Percentiles rank a stretch among this genome's conserved stretches.
Conservation (phyloP, 1,140 invertebrate species). For the Triops longicaudatus region DNA sequence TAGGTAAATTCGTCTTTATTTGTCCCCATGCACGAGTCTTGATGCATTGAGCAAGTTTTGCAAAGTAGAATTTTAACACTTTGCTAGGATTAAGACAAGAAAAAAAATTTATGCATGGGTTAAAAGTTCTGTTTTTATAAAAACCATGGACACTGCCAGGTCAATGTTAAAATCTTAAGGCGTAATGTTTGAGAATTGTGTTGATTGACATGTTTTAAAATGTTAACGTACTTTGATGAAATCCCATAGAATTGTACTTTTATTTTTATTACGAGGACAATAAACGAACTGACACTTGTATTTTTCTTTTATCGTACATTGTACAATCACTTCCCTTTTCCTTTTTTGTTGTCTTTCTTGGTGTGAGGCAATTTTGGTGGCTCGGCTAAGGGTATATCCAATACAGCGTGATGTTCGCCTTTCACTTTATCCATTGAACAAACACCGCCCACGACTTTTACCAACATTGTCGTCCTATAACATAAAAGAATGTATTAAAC, state of each 20-base stretch:
- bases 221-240: background rate
- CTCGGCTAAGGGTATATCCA: constrained; percentile 18
- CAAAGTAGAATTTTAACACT: background rate
- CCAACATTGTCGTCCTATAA: background rate
- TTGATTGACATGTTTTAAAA: background rate
- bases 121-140: background rate
- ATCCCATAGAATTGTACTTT: background rate
- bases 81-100: background rate
- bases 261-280: background rate
- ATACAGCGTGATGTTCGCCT: background rate
- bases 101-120: too few species aligned
- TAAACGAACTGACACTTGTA: background rate
- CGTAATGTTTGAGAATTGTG: background rate
- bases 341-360: constrained; percentile 11
- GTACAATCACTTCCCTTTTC: background rate
- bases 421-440: constrained; percentile 17
- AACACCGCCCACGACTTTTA: constrained; percentile 23
- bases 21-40: background rate
- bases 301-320: background rate
- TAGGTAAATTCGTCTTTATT: constrained; percentile 1
- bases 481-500: background rate
- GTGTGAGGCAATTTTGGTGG: constrained; percentile 18
- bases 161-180: background rate
- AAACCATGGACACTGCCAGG: background rate
- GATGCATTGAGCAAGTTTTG: background rate